A percentile compares a stretch with the other conserved stretches of the same genome.
Evolutionary conservation across 2,888 invertebrate genomes (phyloP).

Genomic region (Crocallis elinguaria): DNA sequence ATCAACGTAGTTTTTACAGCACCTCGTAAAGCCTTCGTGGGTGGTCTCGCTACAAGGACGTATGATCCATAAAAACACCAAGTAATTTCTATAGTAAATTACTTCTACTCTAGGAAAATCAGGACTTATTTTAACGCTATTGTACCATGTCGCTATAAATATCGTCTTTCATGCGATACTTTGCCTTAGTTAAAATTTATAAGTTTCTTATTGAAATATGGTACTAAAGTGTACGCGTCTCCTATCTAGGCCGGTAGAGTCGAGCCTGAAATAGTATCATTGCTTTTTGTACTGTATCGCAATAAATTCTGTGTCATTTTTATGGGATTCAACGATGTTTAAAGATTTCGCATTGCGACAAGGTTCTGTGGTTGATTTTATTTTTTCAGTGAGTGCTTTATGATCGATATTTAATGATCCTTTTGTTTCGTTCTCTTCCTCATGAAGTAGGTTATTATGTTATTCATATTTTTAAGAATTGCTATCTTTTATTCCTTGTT

Average conservation of each 20-base stretch:
- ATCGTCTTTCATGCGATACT: neutral
- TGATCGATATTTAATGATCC: slow-evolving; percentile 33
- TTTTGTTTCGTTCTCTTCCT: slow-evolving; percentile 20
- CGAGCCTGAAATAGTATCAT: neutral
- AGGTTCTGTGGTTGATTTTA: neutral
- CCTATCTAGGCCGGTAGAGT: neutral
- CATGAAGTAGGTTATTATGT: slow-evolving; percentile 8
- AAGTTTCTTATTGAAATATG: neutral
- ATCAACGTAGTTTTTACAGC: slow-evolving; percentile 8
- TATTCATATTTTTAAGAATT: neutral
- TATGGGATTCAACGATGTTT: neutral
- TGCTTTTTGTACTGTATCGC: neutral
- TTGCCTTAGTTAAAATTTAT: neutral
- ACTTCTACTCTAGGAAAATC: neutral
- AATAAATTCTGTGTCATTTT: neutral
- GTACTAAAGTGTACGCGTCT: neutral
- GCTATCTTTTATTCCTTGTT: neutral
- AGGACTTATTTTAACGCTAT: neutral
- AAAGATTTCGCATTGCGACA: neutral
- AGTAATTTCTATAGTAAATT: slow-evolving; percentile 4
- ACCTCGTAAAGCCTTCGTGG: slow-evolving; percentile 6
- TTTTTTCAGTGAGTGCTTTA: neutral
- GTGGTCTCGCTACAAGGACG: slow-evolving; percentile 11
- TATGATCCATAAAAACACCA: slow-evolving; percentile 7
- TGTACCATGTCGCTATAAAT: neutral